These are phyloP conservation scores for Acromyrmex charruanus DNA, from an alignment of 1,140 invertebrate genomes.

Conservation along the genomic window DNA sequence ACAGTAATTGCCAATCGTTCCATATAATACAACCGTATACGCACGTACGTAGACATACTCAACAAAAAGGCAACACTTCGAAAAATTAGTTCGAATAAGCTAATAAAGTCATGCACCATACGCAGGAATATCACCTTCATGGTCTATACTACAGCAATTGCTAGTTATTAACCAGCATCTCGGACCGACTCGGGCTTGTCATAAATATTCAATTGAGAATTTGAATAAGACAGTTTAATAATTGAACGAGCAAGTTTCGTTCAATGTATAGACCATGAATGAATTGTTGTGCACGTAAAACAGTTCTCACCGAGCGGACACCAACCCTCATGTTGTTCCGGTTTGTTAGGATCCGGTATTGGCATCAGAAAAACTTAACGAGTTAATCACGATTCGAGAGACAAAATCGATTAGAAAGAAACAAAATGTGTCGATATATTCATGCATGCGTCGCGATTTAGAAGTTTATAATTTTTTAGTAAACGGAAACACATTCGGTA, in stretches of 20 bases:
- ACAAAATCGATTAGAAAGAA: slow-evolving; percentile 29
- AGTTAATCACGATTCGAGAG: slow-evolving; percentile 86
- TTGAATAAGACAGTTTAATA: not conserved
- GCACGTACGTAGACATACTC: slow-evolving; percentile 58
- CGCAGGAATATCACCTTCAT: slow-evolving; percentile 67
- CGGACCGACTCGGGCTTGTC: not conserved
- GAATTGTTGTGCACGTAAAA: slow-evolving; percentile 81
- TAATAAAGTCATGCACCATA: slow-evolving; percentile 68
- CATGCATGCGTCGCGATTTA: slow-evolving; percentile 35
- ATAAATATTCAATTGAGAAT: not conserved
- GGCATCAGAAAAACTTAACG: slow-evolving; percentile 91
- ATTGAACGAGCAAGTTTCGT: not conserved
- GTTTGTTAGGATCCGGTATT: slow-evolving; percentile 93
- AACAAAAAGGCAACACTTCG: slow-evolving; percentile 48
- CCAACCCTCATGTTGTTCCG: slow-evolving; percentile 95
- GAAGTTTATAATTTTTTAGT: not conserved
- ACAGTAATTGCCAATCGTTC: slow-evolving; percentile 39
- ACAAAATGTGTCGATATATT: not conserved
- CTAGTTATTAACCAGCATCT: not conserved
- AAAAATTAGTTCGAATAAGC: slow-evolving; percentile 54
- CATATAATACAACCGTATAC: slow-evolving; percentile 51
- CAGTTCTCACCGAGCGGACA: slow-evolving; percentile 92
- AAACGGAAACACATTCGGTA: slow-evolving; percentile 7
- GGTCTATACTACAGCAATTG: slow-evolving; percentile 47
- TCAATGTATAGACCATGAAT: slow-evolving; percentile 76